Base-by-base conservation (phyloP, 2,797 vertebrate genomes). In the Prionace glauca region DNA sequence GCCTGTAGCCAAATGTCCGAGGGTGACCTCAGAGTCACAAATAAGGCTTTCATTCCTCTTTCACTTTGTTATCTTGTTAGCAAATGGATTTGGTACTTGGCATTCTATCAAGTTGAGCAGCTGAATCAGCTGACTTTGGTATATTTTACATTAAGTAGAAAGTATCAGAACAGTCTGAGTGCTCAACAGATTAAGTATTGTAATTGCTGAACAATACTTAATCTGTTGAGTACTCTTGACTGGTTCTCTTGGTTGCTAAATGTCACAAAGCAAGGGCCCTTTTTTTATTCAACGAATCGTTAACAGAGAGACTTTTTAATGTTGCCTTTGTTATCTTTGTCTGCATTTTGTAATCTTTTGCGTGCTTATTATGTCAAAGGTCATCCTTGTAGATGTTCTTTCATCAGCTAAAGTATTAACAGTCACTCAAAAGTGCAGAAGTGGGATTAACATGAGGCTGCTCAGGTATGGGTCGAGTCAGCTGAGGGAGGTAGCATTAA, bases 91-190 rank as follows among this genome's bases (percentile, higher is more conserved):
- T 77, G 93, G 41, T 56, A 32, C 50, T 95, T 95, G 93, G 69
- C 67, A 74, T 60, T 50, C 50, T 20, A 29, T 77, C 93, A 95
- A 95, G 93, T 56, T 29, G 14, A 95, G 72, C 93, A 95, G 93
- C 71, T 95, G 93, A 95, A n/a, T 95, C 93, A 74, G 71, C 93
- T 95, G 93, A 72, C 93, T 92, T 94, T 77, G 93, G 69, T 74
- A 56, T 56, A 74, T 77, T 95, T 45, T 56, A 72, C 12, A 77
- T 56, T 77, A 50, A 94, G 88, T 65, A 62, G 88, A 60, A 91
- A 91, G 93, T 56, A 77, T 95, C 71, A 56, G 45, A 92, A 95
- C 67, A 95, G 26, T 72, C 41, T 72, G n/a, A 74, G 12, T 65
- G 32, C 71, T 95, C 45, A 95, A 95, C 45, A 72, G 41, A 56